Evolutionary conservation across 2,113 vertebrate species (phyloP), one percentile per base, ranked within the genome.

Genomic region (Gadus macrocephalus): DNA sequence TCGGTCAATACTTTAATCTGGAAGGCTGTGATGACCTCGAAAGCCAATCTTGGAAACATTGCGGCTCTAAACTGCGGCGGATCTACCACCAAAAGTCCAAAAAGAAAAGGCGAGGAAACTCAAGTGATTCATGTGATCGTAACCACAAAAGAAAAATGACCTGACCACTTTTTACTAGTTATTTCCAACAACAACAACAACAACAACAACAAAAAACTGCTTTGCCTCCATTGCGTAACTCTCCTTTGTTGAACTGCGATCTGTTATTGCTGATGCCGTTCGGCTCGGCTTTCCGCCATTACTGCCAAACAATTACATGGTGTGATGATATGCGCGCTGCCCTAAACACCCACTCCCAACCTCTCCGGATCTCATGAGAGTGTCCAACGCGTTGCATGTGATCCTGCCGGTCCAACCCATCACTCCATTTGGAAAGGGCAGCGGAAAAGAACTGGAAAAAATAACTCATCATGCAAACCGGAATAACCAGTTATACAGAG

Each of bases 321-420:
- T 38, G 42, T 70, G 79, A 82, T 83, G 74, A 68, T 79, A 79
- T 82, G 81, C 73, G 49, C 71, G 72, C 65, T 73, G 75, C 72
- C 71, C 79, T 69, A 61, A 79, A 35, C 65, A 56, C 73, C 62
- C 60, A 70, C 72, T 59, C 69, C 67, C 65, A 61, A 72, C 63
- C 70, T 35, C 73, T n/a, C 66, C 15, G 55, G 66, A 66, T 62
- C 70, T 63, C 60, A 69, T 59, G 63, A 27, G 19, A 8, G 55
- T 71, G 64, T 70, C 19, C 62, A 68, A 73, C 58, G 42, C 35
- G 78, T 66, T 70, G 65, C 49, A 70, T 66, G 49, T 42, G 53
- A 62, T 59, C 61, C 6, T 63, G 25, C 28, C 67, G 65, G 64
- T 75, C 20, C 15, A 49, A 49, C 42, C 42, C 42, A 14, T 49